phyloP scores from a whole-genome alignment of 2,113 vertebrate species.

The Mugil cephalus region DNA sequence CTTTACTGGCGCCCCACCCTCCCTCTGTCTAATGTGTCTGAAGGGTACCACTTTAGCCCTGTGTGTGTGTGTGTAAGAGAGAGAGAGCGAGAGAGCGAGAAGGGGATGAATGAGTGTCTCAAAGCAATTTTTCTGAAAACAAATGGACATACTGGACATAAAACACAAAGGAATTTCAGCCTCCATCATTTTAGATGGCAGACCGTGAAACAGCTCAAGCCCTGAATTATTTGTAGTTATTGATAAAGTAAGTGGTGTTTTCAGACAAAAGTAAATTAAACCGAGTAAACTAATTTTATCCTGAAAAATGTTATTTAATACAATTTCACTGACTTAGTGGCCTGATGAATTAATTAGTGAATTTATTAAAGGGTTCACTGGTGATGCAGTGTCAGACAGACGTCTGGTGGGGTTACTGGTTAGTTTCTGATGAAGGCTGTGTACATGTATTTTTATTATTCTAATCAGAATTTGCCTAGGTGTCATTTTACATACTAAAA shows the following conservation, averaged over 20 bases:
- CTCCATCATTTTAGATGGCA: background rate
- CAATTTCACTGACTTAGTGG: too few relatives aligned
- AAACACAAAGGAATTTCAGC: background rate
- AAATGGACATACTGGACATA: conserved; percentile 19
- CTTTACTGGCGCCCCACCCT: conserved; percentile 83
- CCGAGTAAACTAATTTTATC: too few relatives aligned
- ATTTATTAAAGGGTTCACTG: too few relatives aligned
- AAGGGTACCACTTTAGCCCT: conserved; percentile 76
- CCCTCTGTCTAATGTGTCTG: conserved; percentile 80
- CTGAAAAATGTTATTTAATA: too few relatives aligned
- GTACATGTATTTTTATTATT: too few relatives aligned
- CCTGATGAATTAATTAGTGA: too few relatives aligned
- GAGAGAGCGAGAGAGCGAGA: background rate
- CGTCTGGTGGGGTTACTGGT: too few relatives aligned
- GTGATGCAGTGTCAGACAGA: too few relatives aligned
- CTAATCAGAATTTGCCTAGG: too few relatives aligned
- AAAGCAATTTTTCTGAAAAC: conserved; percentile 28
- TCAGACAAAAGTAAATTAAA: too few relatives aligned
- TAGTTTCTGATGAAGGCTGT: too few relatives aligned
- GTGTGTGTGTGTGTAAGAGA: conserved; percentile 29
- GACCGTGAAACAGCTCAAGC: conserved; percentile 5
- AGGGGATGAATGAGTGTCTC: background rate
- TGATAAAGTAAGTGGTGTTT: background rate
- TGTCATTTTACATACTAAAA: too few relatives aligned
- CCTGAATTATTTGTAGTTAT: background rate